Evolutionary conservation across 1,140 invertebrate genomes (phyloP).

Genomic region (Ylistrum balloti): DNA sequence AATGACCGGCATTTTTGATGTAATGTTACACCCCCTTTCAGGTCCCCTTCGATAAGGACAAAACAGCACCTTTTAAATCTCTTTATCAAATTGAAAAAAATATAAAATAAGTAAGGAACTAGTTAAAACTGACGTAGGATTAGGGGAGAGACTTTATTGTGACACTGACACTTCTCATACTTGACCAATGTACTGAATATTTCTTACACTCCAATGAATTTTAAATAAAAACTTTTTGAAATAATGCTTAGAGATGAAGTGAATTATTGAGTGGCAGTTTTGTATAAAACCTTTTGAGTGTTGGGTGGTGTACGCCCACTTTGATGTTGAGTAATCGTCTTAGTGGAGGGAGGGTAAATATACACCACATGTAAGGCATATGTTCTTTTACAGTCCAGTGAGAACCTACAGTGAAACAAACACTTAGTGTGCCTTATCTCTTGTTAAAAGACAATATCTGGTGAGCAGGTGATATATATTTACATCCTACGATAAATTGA

Average conservation of each 20-base stretch:
- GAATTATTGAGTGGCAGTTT: constrained; percentile 2
- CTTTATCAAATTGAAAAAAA: constrained; percentile 30
- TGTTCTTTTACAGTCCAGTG: background rate
- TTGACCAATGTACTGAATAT: constrained; percentile 13
- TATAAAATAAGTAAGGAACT: background rate
- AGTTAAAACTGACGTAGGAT: background rate
- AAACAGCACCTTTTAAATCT: constrained; percentile 27
- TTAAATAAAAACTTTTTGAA: constrained; percentile 5
- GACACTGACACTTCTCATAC: background rate
- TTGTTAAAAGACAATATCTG: background rate
- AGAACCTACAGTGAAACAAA: background rate
- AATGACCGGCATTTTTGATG: background rate
- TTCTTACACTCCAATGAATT: background rate
- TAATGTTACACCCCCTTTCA: background rate
- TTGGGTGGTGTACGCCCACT: background rate
- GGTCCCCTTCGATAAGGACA: background rate
- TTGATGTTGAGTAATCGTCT: background rate
- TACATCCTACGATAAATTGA: no score
- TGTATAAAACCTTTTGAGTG: background rate
- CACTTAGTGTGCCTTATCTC: background rate
- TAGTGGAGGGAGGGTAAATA: background rate
- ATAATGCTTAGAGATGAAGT: background rate
- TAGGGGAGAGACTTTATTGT: no score
- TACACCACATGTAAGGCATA: background rate
- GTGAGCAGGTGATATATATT: background rate